These are phyloP conservation scores for Macropus fuliginosus DNA, from an alignment of 2,797 vertebrate species.

Conservation along the genomic window DNA sequence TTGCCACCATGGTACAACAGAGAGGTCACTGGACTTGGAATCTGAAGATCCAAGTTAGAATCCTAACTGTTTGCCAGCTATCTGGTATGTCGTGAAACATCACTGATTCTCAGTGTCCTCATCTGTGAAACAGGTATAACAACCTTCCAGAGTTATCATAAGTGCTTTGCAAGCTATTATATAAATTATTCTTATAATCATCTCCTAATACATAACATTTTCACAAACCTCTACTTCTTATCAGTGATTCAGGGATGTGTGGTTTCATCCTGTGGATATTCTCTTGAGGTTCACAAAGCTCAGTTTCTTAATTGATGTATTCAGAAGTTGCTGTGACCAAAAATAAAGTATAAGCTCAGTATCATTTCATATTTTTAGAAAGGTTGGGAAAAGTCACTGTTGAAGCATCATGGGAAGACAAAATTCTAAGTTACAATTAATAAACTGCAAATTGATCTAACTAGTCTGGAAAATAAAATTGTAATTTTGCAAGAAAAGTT, in stretches of 20 bases:
- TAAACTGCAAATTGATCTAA: not conserved
- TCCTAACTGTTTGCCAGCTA: not conserved
- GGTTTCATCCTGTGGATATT: not conserved
- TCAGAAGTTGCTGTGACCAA: not conserved
- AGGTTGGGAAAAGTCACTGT: not conserved
- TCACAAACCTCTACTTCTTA: not conserved
- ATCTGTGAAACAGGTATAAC: not conserved
- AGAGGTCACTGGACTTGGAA: not conserved
- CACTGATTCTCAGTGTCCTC: not conserved
- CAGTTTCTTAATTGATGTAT: not conserved
- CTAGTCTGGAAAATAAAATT: not conserved
- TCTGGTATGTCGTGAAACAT: not conserved
- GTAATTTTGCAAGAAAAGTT: not conserved
- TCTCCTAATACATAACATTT: not conserved
- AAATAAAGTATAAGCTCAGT: not conserved
- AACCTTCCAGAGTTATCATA: not conserved
- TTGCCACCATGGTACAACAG: not conserved
- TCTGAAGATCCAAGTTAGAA: not conserved
- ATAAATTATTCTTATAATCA: too few species aligned
- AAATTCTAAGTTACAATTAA: not conserved
- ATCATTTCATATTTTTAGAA: not conserved
- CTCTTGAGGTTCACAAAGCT: not conserved
- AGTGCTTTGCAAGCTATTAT: not conserved
- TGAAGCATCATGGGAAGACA: not conserved
- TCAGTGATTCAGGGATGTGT: not conserved